Conservation (phyloP, 2,888 invertebrate genomes). For the Siphlonurus alternatus region DNA sequence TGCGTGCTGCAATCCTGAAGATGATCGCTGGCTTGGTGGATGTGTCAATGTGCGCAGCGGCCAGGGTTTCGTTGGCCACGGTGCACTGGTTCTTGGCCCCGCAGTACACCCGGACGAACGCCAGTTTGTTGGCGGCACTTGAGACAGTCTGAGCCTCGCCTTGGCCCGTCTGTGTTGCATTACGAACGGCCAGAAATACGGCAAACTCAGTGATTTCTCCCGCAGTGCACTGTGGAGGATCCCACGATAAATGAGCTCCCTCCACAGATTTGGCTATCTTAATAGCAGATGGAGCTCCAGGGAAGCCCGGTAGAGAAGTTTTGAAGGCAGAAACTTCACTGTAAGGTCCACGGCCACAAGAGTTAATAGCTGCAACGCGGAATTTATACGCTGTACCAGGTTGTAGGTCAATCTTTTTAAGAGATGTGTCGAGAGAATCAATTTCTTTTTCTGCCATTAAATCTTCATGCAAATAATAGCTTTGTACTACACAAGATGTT, state of each 20-base stretch:
- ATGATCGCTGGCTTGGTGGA: constrained; percentile 91
- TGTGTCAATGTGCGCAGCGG: constrained; percentile 86
- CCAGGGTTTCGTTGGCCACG: constrained; percentile 69
- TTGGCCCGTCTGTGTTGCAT: constrained; percentile 18
- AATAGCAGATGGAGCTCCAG: constrained; percentile 94
- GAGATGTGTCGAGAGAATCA: constrained; percentile 25
- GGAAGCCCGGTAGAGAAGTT: constrained; percentile 92
- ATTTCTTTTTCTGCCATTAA: constrained; percentile 35
- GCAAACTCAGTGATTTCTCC: constrained; percentile 92
- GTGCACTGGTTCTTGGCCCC: constrained; percentile 86
- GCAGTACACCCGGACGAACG: constrained; percentile 92
- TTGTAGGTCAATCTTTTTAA: constrained; percentile 53
- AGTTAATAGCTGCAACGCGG: constrained; percentile 86
- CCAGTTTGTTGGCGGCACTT: constrained; percentile 44
- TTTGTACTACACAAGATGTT: constrained; percentile 57
- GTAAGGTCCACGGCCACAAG: constrained; percentile 82
- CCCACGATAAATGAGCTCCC: constrained; percentile 96
- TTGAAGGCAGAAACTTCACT: constrained; percentile 94
- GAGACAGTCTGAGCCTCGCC: constrained; percentile 24
- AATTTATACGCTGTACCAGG: constrained; percentile 95
- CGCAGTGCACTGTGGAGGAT: constrained; percentile 85
- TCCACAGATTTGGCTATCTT: constrained; percentile 92
- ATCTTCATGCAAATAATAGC: constrained; percentile 47
- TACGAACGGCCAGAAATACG: constrained; percentile 80
- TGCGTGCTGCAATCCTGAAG: constrained; percentile 94